Evolutionary conservation across 2,888 invertebrate species (phyloP), one percentile per base, ranked within the genome.

Genomic region (Phoronis australis): DNA sequence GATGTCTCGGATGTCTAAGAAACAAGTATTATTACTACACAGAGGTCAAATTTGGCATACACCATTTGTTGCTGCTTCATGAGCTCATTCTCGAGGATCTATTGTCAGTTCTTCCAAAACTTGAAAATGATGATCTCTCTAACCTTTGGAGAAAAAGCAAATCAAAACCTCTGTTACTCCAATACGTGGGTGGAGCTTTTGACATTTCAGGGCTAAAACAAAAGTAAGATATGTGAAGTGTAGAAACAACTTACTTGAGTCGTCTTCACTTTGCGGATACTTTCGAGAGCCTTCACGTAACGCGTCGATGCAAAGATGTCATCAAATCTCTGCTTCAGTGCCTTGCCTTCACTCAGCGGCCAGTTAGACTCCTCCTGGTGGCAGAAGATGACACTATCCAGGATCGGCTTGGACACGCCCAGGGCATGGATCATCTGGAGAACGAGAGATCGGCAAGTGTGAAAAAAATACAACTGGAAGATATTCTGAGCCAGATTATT

Each of bases 311-410:
- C 94, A 80, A 99, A 99, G 62, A 99, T 97, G 55, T 90, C 91
- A 83, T 99, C 99, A 81, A 99, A 97, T 61, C 88, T 87, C 59
- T 89, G 87, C 72, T 99, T 99, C 0, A 99, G 82, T 64, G 88
- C 87, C 73, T 91, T 90, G 0, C 88, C 88, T 75, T 95, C 93
- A 71, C 93, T 90, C 47, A 99, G 79, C 0, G 99, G 97, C 94
- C 99, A 99, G 69, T 86, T 86, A 0, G 94, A 87, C 59, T 99
- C 94, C 77, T 99, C 99, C 83, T 99, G 99, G 74, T 99, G 99
- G 69, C 99, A 99, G 77, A 99, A 96, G 62, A 99, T 87, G 0
- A 99, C 99, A 74, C 92, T 89, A 69, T 92, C 93, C 49, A 99
- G 80, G 52, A 99, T 90, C 0, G 97, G 86, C 72, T 90, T 90